A percentile compares a stretch with the other conserved stretches of the same genome.
Evolutionary conservation across 2,113 vertebrate genomes (phyloP).

Genomic region (Hepsetus odoe): DNA sequence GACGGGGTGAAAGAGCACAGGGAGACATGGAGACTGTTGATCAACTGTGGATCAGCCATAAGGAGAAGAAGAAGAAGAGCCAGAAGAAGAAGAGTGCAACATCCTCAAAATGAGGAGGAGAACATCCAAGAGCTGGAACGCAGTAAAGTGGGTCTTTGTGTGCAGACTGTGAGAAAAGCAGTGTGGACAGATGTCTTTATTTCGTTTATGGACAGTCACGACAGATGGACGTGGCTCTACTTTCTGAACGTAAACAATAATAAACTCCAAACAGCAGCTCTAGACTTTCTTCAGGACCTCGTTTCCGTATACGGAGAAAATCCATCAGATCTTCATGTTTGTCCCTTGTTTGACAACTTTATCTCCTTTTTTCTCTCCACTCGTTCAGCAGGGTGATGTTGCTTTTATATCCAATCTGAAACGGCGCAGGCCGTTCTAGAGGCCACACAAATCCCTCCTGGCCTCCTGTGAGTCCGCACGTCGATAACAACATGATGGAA

Average conservation of each 20-base stretch:
- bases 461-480: constrained; percentile 40
- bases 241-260: background rate
- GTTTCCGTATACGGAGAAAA: background rate
- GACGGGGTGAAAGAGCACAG: too few species aligned
- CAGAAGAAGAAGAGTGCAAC: too few species aligned
- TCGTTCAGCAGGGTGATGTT: background rate
- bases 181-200: background rate
- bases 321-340: background rate
- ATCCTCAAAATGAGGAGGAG: too few species aligned
- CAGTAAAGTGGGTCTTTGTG: background rate
- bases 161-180: background rate
- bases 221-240: background rate
- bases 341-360: background rate
- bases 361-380: background rate
- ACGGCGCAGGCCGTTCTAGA: constrained; percentile 28
- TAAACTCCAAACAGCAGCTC: background rate
- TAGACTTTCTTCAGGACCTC: background rate
- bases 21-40: too few species aligned
- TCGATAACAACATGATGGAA: constrained; percentile 51
- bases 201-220: background rate
- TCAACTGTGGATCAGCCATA: too few species aligned
- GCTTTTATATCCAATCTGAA: constrained; percentile 42
- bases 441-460: constrained; percentile 26
- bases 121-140: too few species aligned
- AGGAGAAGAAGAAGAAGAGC: too few species aligned